Evolutionary conservation across 2,113 vertebrate species (phyloP), one percentile per base, ranked within the genome.

Genomic region (Equus quagga): DNA sequence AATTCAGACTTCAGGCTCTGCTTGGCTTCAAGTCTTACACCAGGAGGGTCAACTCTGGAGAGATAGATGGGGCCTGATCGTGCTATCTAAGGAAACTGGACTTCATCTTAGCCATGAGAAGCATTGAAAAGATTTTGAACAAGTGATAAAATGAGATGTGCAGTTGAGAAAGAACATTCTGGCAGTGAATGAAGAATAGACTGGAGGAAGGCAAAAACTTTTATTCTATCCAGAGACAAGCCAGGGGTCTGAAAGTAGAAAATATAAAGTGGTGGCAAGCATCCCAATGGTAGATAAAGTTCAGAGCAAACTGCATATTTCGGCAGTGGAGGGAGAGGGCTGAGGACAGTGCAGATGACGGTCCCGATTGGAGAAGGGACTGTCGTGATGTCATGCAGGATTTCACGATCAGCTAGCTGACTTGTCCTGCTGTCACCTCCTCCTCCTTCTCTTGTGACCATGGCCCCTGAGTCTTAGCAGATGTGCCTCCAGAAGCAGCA

Each of bases 291-390:
- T 17, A 36, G 62, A 18, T 49, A 31, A 44, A 44, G 28, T 69
- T 79, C 58, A 62, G 62, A 73, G 69, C 2, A 6, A 64, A 86
- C 0, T 18, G 13, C 18, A 0, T 31, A 7, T 60, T 69, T 75
- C 28, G 54, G 44, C 0, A 5, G 10, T 15, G 15, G 8, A 24
- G 2, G 14, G 18, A 1, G 60, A 56, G 5, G 33, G 10, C 28
- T 10, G 8, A 0, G 44, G 36, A 14, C 28, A 15, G 5, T 1
- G 13, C 31, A 14, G 21, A 33, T 12, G 69, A 26, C 10, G 7
- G 33, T 62, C 9, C 76, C 60, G 31, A 56, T 8, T 49, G 33
- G 17, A 86, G 73, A 80, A 84, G 23, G 23, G 21, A 1, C 26
- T 18, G 6, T 33, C 31, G 14, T 19, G 26, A 31, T 64, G 10